Percentiles rank a stretch among this genome's conserved stretches.
Evolutionary conservation across 1,140 invertebrate species (phyloP).

Genomic region (Whitmania pigra): DNA sequence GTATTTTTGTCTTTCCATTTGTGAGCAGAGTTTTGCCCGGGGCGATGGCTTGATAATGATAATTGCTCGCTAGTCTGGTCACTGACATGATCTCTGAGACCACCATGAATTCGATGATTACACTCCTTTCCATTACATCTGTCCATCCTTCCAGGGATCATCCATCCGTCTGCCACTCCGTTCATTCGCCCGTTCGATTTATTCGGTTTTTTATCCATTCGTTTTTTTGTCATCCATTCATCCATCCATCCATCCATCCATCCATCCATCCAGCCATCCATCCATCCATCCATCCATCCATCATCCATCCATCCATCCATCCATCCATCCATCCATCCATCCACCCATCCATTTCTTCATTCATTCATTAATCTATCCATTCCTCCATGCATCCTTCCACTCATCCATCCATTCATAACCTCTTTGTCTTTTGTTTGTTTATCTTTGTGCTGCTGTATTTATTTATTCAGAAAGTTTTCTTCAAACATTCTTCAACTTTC

Average conservation of each 20-base stretch:
- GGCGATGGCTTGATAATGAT: no score
- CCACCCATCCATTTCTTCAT: no score
- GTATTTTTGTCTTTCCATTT: no score
- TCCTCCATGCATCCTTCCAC: no score
- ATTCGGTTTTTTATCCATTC: no score
- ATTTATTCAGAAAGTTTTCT: not conserved
- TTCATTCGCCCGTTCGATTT: not conserved
- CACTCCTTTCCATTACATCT: not conserved
- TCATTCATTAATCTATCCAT: no score
- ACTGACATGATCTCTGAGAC: no score
- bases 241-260: not conserved
- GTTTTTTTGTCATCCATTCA: not conserved
- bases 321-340: no score
- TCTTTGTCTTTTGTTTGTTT: not conserved
- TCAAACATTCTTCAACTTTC: not conserved
- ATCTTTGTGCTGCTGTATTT: constrained; percentile 3
- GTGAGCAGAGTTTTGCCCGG: no score
- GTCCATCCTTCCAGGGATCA: not conserved
- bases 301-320: no score
- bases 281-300: not conserved
- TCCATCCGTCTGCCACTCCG: not conserved
- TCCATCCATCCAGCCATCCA: not conserved
- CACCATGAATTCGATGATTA: not conserved
- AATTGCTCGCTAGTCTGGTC: no score
- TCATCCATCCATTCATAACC: no score